Percentiles rank a stretch among this genome's conserved stretches.
Conservation (phyloP, 2,888 invertebrate genomes). For the Torymus aiolomorphi region DNA sequence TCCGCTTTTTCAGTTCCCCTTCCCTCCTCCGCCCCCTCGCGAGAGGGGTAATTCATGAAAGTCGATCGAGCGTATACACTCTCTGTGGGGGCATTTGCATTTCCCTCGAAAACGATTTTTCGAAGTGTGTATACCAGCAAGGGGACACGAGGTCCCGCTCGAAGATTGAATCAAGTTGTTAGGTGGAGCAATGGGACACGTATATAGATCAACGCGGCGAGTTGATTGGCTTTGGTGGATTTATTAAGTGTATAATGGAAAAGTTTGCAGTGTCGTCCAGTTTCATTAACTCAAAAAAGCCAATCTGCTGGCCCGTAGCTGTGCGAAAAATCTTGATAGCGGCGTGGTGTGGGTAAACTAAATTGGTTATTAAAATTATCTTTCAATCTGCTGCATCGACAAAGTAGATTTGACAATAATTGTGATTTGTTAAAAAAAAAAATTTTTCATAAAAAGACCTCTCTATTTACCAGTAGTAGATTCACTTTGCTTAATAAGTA, state of each 20-base stretch:
- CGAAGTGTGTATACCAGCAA: neutral
- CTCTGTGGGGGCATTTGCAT: constrained; percentile 15
- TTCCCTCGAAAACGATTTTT: constrained; percentile 38
- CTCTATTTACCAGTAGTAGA: too few species aligned
- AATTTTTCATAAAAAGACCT: too few species aligned
- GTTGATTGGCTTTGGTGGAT: constrained; percentile 13
- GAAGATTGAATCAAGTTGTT: constrained; percentile 6
- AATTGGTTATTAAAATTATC: too few species aligned
- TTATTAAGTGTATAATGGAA: constrained; percentile 10
- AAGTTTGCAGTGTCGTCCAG: neutral
- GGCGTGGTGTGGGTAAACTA: too few species aligned
- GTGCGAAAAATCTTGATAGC: too few species aligned
- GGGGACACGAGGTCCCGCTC: too few species aligned
- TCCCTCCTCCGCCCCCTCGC: neutral
- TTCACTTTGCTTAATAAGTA: too few species aligned
- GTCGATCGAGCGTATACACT: constrained; percentile 13
- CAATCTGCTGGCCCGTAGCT: too few species aligned
- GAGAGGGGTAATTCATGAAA: constrained; percentile 25
- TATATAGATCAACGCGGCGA: neutral
- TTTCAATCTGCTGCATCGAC: too few species aligned
- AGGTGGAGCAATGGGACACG: neutral
- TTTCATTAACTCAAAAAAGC: neutral
- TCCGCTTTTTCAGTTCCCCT: constrained; percentile 27
- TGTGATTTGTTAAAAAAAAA: too few species aligned
- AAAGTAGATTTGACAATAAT: too few species aligned